Evolutionary conservation across 2,888 invertebrate species (phyloP).

Genomic region (Frankliniella fusca): DNA sequence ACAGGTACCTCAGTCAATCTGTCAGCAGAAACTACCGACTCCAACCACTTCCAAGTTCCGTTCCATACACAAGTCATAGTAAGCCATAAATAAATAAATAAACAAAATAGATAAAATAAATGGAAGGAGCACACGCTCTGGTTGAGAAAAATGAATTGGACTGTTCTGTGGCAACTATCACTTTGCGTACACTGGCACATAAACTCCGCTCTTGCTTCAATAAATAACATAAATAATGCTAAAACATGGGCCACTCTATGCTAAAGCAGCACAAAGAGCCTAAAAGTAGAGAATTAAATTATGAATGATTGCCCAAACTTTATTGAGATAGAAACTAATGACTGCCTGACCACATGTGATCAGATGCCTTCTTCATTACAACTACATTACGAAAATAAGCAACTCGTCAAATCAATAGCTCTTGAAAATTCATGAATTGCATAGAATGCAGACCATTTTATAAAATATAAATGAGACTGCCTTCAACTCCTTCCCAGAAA

Average conservation of each 20-base stretch:
- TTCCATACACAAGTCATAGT: slow-evolving; percentile 16
- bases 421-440: neutral
- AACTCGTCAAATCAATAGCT: neutral
- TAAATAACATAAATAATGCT: slow-evolving; percentile 11
- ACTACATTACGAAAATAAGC: neutral
- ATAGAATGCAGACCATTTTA: neutral
- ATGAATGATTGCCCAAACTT: neutral
- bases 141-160: slow-evolving; percentile 2
- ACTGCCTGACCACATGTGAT: neutral
- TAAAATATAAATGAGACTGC: neutral
- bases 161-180: neutral
- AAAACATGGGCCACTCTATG: neutral
- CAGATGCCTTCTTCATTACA: slow-evolving; percentile 10
- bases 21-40: slow-evolving; percentile 1
- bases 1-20: slow-evolving; percentile 20
- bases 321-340: slow-evolving; percentile 6
- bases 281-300: neutral
- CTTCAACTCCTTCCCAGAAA: neutral
- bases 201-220: neutral
- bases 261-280: neutral
- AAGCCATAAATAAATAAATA: slow-evolving; percentile 27
- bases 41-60: neutral
- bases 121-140: slow-evolving; percentile 12
- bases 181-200: neutral
- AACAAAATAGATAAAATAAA: slow-evolving; percentile 18